A percentile compares a stretch with the other conserved stretches of the same genome.
Evolutionary conservation across 2,797 vertebrate species (phyloP).

Genomic region (Macropus fuliginosus): DNA sequence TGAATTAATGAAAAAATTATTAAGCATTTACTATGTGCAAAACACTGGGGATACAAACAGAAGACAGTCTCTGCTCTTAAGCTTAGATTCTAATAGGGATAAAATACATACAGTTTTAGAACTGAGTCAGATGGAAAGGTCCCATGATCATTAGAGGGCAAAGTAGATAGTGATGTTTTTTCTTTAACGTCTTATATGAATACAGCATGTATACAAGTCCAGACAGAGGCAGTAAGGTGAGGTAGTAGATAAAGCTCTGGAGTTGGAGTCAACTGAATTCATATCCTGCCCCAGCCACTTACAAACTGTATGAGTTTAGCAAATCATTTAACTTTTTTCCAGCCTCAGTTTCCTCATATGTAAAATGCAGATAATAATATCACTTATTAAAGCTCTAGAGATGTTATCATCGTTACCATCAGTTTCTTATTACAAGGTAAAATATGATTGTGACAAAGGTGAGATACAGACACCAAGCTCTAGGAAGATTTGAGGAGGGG

Average conservation of each 20-base stretch:
- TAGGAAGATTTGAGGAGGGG: not conserved
- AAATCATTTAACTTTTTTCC: not conserved
- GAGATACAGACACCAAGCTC: not conserved
- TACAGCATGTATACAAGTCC: not conserved
- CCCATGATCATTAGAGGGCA: not conserved
- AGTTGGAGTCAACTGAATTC: not conserved
- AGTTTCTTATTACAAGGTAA: not conserved
- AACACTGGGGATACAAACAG: not conserved
- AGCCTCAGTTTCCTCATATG: not conserved
- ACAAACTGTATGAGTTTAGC: not conserved
- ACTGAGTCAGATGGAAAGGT: not conserved
- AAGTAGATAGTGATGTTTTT: not conserved
- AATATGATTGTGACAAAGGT: not conserved
- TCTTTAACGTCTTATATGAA: not conserved
- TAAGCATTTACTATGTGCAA: not conserved
- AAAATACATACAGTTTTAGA: not conserved
- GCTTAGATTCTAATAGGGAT: not conserved
- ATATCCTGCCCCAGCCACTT: not conserved
- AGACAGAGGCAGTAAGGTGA: not conserved
- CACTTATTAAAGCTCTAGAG: not conserved
- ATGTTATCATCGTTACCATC: not conserved
- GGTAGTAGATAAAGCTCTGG: not conserved
- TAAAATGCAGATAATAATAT: not conserved
- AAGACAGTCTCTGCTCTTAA: not conserved
- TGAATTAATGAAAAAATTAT: not conserved